Percentiles rank a stretch among this genome's conserved stretches.
These are phyloP conservation scores for Drosophila demipolita DNA, from an alignment of 2,888 invertebrate genomes.

Conservation along the genomic window DNA sequence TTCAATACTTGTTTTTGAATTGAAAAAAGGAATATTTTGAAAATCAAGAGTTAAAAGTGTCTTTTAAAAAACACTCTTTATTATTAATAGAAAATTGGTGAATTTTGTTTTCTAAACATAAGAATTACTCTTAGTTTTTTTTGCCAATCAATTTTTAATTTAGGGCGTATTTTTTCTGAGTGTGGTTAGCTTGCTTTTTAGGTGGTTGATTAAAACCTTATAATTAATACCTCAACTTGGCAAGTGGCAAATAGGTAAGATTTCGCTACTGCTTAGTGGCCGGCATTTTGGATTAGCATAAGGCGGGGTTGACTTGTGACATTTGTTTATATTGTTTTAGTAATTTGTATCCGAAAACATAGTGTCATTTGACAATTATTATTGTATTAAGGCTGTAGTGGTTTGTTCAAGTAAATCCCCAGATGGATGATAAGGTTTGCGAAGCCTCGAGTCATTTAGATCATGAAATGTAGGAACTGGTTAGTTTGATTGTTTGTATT, in stretches of 20 bases:
- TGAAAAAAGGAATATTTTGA: neutral
- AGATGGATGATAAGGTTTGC: neutral
- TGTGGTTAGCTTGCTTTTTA: slow-evolving; percentile 25
- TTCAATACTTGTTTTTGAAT: neutral
- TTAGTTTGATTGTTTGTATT: slow-evolving; percentile 11
- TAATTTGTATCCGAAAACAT: slow-evolving; percentile 19
- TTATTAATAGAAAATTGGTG: neutral
- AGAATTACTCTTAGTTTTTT: neutral
- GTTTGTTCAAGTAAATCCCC: neutral
- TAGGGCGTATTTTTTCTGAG: neutral
- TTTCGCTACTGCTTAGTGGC: slow-evolving; percentile 6
- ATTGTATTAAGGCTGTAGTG: neutral
- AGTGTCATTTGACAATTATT: slow-evolving; percentile 9
- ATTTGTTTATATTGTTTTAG: slow-evolving; percentile 3
- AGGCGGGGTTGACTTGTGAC: neutral
- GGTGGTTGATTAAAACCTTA: slow-evolving; percentile 17
- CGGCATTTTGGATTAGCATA: neutral
- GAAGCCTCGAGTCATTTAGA: neutral
- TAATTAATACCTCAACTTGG: slow-evolving; percentile 11
- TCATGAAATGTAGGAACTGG: neutral
- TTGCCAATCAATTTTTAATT: neutral
- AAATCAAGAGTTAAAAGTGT: neutral
- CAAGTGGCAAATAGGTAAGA: neutral
- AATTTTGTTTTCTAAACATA: neutral
- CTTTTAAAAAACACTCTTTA: neutral